Evolutionary conservation across 2,113 vertebrate species (phyloP), one percentile per base, ranked within the genome.

Genomic region (Hoplias malabaricus): DNA sequence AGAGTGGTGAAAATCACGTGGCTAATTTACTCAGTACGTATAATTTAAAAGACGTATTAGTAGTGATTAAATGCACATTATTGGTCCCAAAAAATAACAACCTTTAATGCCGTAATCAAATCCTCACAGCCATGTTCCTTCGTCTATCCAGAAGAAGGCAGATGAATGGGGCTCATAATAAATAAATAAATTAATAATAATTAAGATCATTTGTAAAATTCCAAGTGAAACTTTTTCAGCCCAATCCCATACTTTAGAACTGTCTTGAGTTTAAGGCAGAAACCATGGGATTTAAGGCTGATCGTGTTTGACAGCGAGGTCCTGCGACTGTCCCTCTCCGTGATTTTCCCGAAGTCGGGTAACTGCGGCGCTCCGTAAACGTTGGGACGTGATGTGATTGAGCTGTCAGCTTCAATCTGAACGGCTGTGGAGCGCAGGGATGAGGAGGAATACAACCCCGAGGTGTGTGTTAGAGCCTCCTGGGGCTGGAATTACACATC

Each of bases 361-460:
- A 70, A 70, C 33, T 43, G 31, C 14, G 1, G 38, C n/a, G 19
- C 16, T 59, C 40, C 5, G 31, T 25, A 67, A 66, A 48, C 46
- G 27, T 65, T 46, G 46, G 43, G 48, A 75, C 19, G 3, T 57
- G 57, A 25, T 13, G 43, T 62, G 12, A 62, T 25, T 19, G 42
- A 23, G 25, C 27, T 61, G 70, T 61, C 54, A 29, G n/a, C 38
- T 72, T 59, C 56, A 67, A 57, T 25, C 73, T 57, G 29, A 67
- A 5, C 11, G 7, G 21, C 57, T 56, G 7, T 1, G 6, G 63
- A 23, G n/a, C 27, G 54, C 66, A 12, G 21, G 27, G 11, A n/a
- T 63, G 50, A 38, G 27, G 42, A 16, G 27, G 43, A 56, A 67
- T 4, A 36, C n/a, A 16, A 31, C 56, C 34, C 62, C 36, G 21